These are phyloP conservation scores for Sibirionetta formosa DNA, from an alignment of 2,797 vertebrate genomes.

Conservation along the genomic window DNA sequence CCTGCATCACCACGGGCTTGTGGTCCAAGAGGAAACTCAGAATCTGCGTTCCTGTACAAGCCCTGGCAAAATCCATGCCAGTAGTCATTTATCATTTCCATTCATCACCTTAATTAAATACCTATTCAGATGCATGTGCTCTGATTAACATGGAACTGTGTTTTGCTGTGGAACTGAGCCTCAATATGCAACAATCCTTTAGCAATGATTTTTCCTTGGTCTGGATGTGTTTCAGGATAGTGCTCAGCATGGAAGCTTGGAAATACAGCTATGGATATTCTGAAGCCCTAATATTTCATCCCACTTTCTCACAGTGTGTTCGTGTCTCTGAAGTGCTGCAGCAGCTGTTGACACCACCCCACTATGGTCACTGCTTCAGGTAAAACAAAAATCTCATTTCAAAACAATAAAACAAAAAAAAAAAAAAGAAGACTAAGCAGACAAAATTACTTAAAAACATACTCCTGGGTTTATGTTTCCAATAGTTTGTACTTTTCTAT, in stretches of 20 bases:
- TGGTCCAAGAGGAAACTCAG: neutral
- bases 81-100: neutral
- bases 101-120: constrained; percentile 34
- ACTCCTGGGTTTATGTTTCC: neutral
- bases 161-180: neutral
- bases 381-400: constrained; percentile 45
- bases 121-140: neutral
- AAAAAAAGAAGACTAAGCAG: neutral
- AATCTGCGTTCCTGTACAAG: constrained; percentile 3
- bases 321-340: neutral
- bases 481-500: constrained; percentile 3
- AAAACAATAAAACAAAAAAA: neutral
- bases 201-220: neutral
- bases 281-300: constrained; percentile 21
- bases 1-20: neutral
- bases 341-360: neutral
- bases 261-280: neutral
- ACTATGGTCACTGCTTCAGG: neutral
- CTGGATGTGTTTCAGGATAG: neutral
- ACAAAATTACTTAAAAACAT: constrained; percentile 19
- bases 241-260: neutral
- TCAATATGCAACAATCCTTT: neutral
- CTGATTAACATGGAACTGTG: neutral
- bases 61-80: constrained; percentile 10
- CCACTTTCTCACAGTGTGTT: neutral